phyloP scores from a whole-genome alignment of 2,797 vertebrate genomes.

The Myripristis jacobus region DNA sequence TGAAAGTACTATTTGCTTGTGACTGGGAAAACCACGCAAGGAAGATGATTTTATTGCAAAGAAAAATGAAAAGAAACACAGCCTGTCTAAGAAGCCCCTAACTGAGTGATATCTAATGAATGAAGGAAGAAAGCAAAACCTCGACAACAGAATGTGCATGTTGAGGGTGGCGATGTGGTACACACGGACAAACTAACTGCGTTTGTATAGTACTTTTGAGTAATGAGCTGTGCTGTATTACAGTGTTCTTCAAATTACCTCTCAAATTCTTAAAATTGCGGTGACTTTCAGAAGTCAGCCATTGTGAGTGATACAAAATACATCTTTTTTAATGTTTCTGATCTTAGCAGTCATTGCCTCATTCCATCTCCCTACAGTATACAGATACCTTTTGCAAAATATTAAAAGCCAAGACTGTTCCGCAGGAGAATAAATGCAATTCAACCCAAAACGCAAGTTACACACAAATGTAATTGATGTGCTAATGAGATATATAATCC shows the following conservation, averaged over 20 bases:
- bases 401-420: too few species aligned
- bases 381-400: neutral
- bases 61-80: slow-evolving; percentile 32
- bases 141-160: slow-evolving; percentile 18
- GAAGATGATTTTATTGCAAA: slow-evolving; percentile 29
- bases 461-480: neutral
- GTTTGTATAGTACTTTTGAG: slow-evolving; percentile 29
- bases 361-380: neutral
- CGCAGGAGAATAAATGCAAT: neutral
- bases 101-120: slow-evolving; percentile 9
- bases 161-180: slow-evolving; percentile 9
- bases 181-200: slow-evolving; percentile 10
- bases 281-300: neutral
- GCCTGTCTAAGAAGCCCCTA: neutral
- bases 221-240: slow-evolving; percentile 32
- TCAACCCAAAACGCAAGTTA: neutral
- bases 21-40: too few species aligned
- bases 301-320: neutral
- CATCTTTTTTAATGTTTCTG: neutral
- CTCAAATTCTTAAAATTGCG: neutral
- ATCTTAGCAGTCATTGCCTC: neutral
- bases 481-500: neutral
- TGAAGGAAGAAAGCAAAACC: slow-evolving; percentile 15
- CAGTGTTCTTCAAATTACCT: neutral
- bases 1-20: too few species aligned